Evolutionary conservation across 2,888 invertebrate genomes (phyloP), one percentile per base, ranked within the genome.

Genomic region (Agrotis ipsilon): DNA sequence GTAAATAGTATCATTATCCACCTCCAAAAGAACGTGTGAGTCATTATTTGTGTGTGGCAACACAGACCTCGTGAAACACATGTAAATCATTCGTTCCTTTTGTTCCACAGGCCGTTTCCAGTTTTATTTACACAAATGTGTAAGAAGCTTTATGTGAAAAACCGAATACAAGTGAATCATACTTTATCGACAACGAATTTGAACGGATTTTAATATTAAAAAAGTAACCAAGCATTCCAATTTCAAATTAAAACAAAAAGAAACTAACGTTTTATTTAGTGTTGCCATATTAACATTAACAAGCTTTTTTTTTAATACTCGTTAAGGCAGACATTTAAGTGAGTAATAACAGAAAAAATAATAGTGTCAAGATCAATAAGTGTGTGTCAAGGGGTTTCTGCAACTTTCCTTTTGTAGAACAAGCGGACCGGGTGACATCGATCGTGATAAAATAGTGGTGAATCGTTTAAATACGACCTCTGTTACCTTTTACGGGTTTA

Each of bases 371-470:
- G 95, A 95, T 84, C 94, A 86, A 89, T 88, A 91, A 92, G 93
- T 94, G 94, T 94, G 91, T 96, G 96, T 95, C 96, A 96, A 95
- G 94, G 96, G 94, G 89, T 92, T 86, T 77, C 69, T 88, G 87
- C 94, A 93, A 94, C 94, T 95, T 95, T 94, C 96, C 96, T 93
- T 95, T 95, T 94, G 92, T 90, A 90, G 94, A 91, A 86, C 89
- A 84, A 83, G 86, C 85, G 87, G 68, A 91, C 91, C 92, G 88
- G 93, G 88, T 91, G 95, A 91, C 94, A 94, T 94, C 93, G 93
- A 88, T 87, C 88, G 89, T 84, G 79, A 89, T 91, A 88, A 90
- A 85, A 89, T 86, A 83, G 89, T 90, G 90, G 92, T 91, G 92
- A 88, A 92, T 92, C 93, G 91, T 90, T 92, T 89, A 90, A 90